These are phyloP conservation scores for Pipistrellus pygmaeus DNA, from an alignment of 2,797 vertebrate genomes.

Conservation along the genomic window DNA sequence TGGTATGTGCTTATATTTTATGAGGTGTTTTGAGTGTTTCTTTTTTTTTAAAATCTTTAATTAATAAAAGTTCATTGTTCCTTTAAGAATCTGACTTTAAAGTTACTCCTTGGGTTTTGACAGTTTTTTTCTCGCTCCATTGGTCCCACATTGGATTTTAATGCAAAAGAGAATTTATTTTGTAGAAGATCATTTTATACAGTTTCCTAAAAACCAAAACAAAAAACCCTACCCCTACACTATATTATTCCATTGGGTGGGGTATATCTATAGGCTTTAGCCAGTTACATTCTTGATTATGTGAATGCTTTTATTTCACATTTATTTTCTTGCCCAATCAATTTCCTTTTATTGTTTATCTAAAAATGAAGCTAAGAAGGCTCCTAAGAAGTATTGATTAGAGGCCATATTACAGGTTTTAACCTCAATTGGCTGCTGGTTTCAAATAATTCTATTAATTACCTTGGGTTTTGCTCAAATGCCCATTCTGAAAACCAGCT, in stretches of 20 bases:
- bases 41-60: slow-evolving; percentile 27
- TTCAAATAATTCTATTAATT: slow-evolving; percentile 63
- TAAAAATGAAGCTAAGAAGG: slow-evolving; percentile 38
- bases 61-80: slow-evolving; percentile 44
- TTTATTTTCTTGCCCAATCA: slow-evolving; percentile 51
- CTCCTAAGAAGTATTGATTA: slow-evolving; percentile 39
- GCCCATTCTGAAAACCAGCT: slow-evolving; percentile 60
- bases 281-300: slow-evolving; percentile 22
- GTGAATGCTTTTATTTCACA: slow-evolving; percentile 44
- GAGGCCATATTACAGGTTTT: slow-evolving; percentile 47
- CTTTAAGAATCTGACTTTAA: slow-evolving; percentile 23
- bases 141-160: neutral
- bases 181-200: slow-evolving; percentile 14
- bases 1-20: slow-evolving; percentile 28
- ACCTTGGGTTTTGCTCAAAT: slow-evolving; percentile 54
- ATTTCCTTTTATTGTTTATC: slow-evolving; percentile 64
- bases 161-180: slow-evolving; percentile 24
- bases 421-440: neutral
- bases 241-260: neutral
- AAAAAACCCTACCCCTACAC: neutral
- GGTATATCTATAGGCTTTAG: neutral
- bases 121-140: neutral
- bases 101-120: slow-evolving; percentile 34
- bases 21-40: neutral
- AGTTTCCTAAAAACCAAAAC: slow-evolving; percentile 31